These are phyloP conservation scores for Drosophila meridiana DNA, from an alignment of 2,888 invertebrate genomes.

Conservation along the genomic window DNA sequence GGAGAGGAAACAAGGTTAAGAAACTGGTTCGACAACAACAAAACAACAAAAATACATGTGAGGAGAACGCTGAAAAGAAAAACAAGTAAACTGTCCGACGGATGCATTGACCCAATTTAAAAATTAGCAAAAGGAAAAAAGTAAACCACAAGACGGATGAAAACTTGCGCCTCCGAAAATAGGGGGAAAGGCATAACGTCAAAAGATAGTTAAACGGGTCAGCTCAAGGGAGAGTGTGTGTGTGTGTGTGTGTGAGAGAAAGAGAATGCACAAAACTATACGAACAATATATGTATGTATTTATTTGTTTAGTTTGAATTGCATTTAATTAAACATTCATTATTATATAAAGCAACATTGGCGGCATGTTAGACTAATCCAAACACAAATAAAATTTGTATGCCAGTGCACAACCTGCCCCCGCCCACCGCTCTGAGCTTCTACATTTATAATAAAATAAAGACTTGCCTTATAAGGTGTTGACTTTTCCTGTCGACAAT, in stretches of 20 bases:
- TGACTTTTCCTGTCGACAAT: constrained; percentile 59
- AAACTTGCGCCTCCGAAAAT: constrained; percentile 42
- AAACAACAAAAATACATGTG: constrained; percentile 37
- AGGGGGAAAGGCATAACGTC: constrained; percentile 43
- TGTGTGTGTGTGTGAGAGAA: not conserved
- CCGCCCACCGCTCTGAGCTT: not conserved
- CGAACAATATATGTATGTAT: constrained; percentile 27
- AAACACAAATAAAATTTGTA: constrained; percentile 36
- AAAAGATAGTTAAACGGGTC: constrained; percentile 24
- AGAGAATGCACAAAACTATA: constrained; percentile 8
- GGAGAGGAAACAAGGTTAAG: constrained; percentile 74
- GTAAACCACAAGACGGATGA: constrained; percentile 36
- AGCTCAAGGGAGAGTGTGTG: constrained; percentile 2
- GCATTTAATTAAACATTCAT: constrained; percentile 56
- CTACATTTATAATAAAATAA: constrained; percentile 36
- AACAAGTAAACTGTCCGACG: constrained; percentile 50
- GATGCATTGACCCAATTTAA: constrained; percentile 71
- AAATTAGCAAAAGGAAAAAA: constrained; percentile 50
- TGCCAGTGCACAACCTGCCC: constrained; percentile 9
- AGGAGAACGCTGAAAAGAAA: constrained; percentile 23
- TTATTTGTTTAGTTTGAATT: constrained; percentile 22
- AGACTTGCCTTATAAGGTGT: constrained; percentile 72
- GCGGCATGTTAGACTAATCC: constrained; percentile 19
- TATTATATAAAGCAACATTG: constrained; percentile 35
- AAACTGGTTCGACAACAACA: constrained; percentile 70